A percentile compares a stretch with the other conserved stretches of the same genome.
Conservation (phyloP, 2,888 invertebrate genomes). For the Ditula angustiorana region DNA sequence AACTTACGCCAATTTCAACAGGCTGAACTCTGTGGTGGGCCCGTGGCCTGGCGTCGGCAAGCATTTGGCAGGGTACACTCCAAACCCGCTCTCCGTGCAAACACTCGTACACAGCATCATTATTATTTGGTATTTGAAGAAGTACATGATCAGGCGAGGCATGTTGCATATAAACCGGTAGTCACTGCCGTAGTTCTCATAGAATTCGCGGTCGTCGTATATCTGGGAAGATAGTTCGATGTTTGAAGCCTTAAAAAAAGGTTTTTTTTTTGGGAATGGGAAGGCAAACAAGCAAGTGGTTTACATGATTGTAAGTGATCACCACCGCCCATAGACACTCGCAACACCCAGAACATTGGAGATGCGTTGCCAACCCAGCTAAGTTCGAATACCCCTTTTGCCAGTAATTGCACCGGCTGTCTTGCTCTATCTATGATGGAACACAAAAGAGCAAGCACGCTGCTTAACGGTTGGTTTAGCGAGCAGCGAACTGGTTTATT, state of each 20-base stretch:
- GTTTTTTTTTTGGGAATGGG: no score
- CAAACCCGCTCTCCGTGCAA: constrained; percentile 93
- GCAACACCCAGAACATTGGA: no score
- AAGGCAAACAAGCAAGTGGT: no score
- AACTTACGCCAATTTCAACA: constrained; percentile 60
- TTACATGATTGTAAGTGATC: no score
- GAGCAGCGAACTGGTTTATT: no score
- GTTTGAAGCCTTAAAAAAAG: neutral
- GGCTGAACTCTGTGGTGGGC: constrained; percentile 87
- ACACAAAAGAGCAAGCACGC: no score
- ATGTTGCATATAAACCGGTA: constrained; percentile 91
- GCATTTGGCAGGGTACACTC: constrained; percentile 91
- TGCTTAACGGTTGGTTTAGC: no score
- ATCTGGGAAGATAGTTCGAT: constrained; percentile 78
- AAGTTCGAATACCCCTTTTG: no score
- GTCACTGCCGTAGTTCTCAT: constrained; percentile 84
- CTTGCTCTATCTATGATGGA: no score
- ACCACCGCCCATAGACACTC: no score
- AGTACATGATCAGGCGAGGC: constrained; percentile 91
- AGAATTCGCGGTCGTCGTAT: constrained; percentile 88
- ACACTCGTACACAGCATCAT: constrained; percentile 92
- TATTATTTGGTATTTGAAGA: constrained; percentile 90
- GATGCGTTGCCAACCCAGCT: no score
- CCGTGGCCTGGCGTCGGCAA: constrained; percentile 90
- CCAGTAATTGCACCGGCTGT: no score